Conservation (phyloP, 2,797 vertebrate genomes). For the Chaunax sp. region DNA sequence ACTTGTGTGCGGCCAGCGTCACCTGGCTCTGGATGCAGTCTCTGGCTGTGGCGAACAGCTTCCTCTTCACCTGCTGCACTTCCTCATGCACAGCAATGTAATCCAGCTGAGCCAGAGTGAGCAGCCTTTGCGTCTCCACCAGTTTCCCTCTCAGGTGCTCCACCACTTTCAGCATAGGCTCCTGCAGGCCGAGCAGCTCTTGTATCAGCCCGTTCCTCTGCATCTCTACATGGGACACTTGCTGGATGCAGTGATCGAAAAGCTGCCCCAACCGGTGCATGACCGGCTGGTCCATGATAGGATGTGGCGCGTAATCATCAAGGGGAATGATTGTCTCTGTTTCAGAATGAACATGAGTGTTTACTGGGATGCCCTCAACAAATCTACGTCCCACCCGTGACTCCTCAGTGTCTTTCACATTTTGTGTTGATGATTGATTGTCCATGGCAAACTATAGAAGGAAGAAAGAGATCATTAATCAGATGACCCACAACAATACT, state of each 20-base stretch:
- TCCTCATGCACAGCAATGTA: constrained; percentile 85
- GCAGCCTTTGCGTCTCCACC: constrained; percentile 76
- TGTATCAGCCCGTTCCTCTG: constrained; percentile 85
- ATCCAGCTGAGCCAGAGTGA: constrained; percentile 86
- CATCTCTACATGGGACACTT: constrained; percentile 84
- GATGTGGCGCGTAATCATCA: not conserved
- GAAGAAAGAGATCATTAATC: constrained; percentile 14
- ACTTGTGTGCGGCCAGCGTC: constrained; percentile 83
- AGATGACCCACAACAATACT: constrained; percentile 1
- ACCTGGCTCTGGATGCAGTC: constrained; percentile 91
- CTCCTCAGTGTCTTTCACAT: constrained; percentile 29
- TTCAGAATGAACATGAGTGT: constrained; percentile 17
- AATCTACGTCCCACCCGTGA: constrained; percentile 10
- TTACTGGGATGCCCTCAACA: constrained; percentile 14
- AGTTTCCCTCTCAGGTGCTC: constrained; percentile 84
- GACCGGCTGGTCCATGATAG: constrained; percentile 28
- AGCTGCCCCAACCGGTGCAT: constrained; percentile 79
- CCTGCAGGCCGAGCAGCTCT: constrained; percentile 85
- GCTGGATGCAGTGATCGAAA: constrained; percentile 88
- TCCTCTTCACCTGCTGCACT: constrained; percentile 87
- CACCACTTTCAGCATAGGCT: constrained; percentile 86
- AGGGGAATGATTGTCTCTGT: not conserved
- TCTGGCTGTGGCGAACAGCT: constrained; percentile 87
- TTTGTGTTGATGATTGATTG: constrained; percentile 26
- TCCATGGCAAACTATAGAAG: constrained; percentile 47